A percentile compares a stretch with the other conserved stretches of the same genome.
phyloP scores from a whole-genome alignment of 2,113 vertebrate genomes.

The Phaetusa simplex region DNA sequence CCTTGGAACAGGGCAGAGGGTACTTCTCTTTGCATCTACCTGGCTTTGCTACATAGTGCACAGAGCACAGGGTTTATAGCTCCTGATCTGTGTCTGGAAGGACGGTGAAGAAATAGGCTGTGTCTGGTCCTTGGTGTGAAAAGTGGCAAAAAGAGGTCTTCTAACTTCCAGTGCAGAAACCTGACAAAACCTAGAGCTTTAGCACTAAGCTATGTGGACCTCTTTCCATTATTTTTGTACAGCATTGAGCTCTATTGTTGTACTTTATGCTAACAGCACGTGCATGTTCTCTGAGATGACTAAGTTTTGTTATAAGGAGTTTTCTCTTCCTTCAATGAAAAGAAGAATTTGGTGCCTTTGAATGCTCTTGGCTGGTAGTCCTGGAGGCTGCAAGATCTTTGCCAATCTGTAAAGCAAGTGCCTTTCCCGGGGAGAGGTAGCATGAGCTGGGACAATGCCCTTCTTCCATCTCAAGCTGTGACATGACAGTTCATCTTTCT shows the following conservation, averaged over 20 bases:
- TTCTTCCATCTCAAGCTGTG: neutral
- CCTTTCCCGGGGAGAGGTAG: neutral
- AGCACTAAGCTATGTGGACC: neutral
- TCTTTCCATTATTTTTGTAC: neutral
- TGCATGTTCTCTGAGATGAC: neutral
- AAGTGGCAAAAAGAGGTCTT: neutral
- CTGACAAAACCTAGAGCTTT: neutral
- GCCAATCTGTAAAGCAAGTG: neutral
- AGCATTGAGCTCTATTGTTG: neutral
- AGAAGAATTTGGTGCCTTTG: neutral
- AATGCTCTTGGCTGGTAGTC: neutral
- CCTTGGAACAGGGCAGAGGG: neutral
- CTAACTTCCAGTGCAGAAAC: neutral
- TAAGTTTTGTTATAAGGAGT: rapidly evolving
- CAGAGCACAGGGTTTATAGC: neutral
- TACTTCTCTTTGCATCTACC: neutral
- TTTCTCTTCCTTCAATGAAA: neutral
- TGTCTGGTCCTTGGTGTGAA: neutral
- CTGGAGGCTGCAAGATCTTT: neutral
- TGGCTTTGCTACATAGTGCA: neutral
- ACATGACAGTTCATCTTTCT: neutral
- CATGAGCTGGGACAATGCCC: neutral
- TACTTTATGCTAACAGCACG: neutral
- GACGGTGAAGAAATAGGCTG: neutral
- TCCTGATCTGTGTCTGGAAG: neutral